Conservation (phyloP, 2,113 vertebrate genomes). For the Reinhardtius hippoglossoides region DNA sequence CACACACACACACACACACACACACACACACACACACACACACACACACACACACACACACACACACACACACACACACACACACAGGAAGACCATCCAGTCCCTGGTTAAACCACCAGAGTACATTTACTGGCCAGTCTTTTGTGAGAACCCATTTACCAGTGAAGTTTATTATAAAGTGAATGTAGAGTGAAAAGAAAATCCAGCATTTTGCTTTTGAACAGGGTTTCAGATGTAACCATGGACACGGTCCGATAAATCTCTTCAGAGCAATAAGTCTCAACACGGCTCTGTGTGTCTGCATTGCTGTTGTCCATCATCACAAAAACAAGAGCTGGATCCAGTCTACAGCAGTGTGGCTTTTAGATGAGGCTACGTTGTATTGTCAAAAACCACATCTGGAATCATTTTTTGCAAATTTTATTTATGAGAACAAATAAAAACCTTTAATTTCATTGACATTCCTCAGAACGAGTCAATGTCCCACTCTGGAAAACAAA, state of each 20-base stretch:
- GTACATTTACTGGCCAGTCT: constrained; percentile 8
- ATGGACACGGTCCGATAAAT: constrained; percentile 55
- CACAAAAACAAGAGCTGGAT: constrained; percentile 11
- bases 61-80: too few species aligned
- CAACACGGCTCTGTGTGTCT: background rate
- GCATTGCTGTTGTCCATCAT: constrained; percentile 24
- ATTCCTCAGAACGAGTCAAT: background rate
- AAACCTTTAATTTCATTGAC: background rate
- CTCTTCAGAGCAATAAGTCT: constrained; percentile 32
- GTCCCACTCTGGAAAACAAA: background rate
- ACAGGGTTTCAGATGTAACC: constrained; percentile 45
- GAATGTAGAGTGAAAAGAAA: constrained; percentile 26
- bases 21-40: background rate
- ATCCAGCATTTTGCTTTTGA: constrained; percentile 30
- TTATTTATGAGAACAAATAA: constrained; percentile 28
- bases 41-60: too few species aligned
- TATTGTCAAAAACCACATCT: constrained; percentile 36
- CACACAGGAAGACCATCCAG: constrained; percentile 2
- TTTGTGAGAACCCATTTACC: constrained; percentile 32
- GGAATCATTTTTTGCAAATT: constrained; percentile 32
- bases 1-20: constrained; percentile 21
- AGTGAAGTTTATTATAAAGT: constrained; percentile 22
- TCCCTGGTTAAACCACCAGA: constrained; percentile 1
- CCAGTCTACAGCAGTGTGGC: background rate
- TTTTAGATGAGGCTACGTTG: constrained; percentile 18